Conservation (phyloP, 2,888 invertebrate species). For the Spilosoma lubricipeda region DNA sequence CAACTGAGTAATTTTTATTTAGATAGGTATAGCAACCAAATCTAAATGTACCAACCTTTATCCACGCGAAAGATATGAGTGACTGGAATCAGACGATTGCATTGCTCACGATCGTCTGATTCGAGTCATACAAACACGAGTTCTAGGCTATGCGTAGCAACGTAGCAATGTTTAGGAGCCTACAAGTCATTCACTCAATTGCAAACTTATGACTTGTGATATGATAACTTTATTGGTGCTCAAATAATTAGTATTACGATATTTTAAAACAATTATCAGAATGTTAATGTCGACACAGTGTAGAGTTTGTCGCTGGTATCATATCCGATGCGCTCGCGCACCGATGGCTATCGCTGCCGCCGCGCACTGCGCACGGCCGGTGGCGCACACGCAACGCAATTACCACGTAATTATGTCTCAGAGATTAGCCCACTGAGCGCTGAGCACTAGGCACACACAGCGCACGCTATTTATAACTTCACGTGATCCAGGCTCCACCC, state of each 20-base stretch:
- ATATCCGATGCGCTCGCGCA: constrained; percentile 25
- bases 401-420: constrained; percentile 36
- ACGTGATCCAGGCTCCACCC: not conserved
- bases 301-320: constrained; percentile 15
- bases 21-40: too few species aligned
- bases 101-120: too few species aligned
- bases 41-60: too few species aligned
- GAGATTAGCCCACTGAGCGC: constrained; percentile 12
- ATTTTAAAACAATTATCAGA: not conserved
- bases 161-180: not conserved
- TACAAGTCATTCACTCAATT: not conserved
- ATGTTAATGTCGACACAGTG: not conserved
- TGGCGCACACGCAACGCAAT: constrained; percentile 31
- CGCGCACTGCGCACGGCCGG: constrained; percentile 1
- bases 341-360: constrained; percentile 26
- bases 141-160: not conserved
- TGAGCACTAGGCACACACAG: constrained; percentile 15
- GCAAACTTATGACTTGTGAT: not conserved
- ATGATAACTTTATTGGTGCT: not conserved
- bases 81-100: too few species aligned
- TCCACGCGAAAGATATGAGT: too few species aligned
- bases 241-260: not conserved
- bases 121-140: too few species aligned
- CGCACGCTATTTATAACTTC: constrained; percentile 10
- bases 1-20: too few species aligned